phyloP scores from a whole-genome alignment of 2,888 invertebrate species.

The Limenitis camilla region DNA sequence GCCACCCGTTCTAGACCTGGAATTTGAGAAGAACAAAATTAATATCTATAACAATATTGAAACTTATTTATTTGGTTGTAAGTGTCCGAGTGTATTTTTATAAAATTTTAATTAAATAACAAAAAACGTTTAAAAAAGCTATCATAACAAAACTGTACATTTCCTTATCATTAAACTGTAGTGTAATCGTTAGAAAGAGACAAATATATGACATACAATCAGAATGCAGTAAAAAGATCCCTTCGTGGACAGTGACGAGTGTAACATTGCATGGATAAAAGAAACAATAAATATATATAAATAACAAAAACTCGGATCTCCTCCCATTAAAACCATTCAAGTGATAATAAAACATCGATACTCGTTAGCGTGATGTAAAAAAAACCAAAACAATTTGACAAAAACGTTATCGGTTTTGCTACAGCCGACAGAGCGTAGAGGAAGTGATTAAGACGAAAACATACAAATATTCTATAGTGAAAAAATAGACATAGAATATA shows the following conservation, averaged over 20 bases:
- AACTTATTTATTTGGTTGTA: background rate
- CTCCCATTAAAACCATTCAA: background rate
- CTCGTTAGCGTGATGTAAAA: background rate
- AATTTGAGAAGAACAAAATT: constrained; percentile 31
- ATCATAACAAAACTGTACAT: no score
- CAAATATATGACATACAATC: no score
- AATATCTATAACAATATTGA: background rate
- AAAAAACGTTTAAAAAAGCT: no score
- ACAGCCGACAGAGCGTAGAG: background rate
- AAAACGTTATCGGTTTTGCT: background rate
- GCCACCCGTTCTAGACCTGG: constrained; percentile 96
- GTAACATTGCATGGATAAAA: no score
- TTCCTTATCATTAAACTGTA: no score
- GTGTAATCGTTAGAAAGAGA: no score
- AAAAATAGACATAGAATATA: constrained; percentile 5
- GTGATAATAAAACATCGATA: background rate
- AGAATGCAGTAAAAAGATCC: no score
- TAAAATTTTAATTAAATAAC: no score
- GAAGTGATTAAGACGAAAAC: background rate
- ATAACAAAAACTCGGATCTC: no score
- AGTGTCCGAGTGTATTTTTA: no score
- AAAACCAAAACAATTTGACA: constrained; percentile 3
- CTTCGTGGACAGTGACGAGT: no score
- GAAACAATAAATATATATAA: no score
- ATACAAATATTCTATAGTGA: constrained; percentile 5